Evolutionary conservation across 1,140 invertebrate genomes (phyloP).

Genomic region (Leguminivora glycinivorella): DNA sequence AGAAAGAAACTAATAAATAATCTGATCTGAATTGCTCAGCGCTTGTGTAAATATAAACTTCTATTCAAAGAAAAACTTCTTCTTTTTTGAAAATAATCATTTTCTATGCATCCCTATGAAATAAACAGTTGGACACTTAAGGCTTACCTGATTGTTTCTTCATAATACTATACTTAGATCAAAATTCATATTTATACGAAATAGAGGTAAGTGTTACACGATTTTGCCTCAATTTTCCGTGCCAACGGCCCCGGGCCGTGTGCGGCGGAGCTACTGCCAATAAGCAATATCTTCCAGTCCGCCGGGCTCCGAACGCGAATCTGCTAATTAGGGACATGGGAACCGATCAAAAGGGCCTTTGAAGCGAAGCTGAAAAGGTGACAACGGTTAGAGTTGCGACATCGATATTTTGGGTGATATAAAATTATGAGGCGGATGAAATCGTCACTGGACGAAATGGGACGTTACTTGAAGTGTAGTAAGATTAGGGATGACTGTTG

Average conservation of each 20-base stretch:
- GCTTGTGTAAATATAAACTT: no score
- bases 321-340: conserved; percentile 74
- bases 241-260: conserved; percentile 50
- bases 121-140: no score
- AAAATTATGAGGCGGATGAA: not conserved
- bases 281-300: conserved; percentile 76
- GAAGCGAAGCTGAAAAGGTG: conserved; percentile 72
- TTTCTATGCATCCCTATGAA: no score
- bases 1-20: no score
- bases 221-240: conserved; percentile 75
- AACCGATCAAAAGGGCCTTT: conserved; percentile 68
- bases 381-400: conserved; percentile 49
- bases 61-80: no score
- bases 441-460: not conserved
- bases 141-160: no score
- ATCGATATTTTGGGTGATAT: conserved; percentile 33
- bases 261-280: conserved; percentile 64
- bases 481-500: no score
- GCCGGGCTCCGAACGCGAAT: conserved; percentile 56
- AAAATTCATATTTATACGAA: conserved; percentile 53
- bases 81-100: no score
- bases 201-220: conserved; percentile 51
- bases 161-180: no score
- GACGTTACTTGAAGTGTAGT: not conserved
- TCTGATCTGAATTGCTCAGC: no score